Evolutionary conservation across 2,797 vertebrate genomes (phyloP), one percentile per base, ranked within the genome.

Genomic region (Ambastaia sidthimunki): DNA sequence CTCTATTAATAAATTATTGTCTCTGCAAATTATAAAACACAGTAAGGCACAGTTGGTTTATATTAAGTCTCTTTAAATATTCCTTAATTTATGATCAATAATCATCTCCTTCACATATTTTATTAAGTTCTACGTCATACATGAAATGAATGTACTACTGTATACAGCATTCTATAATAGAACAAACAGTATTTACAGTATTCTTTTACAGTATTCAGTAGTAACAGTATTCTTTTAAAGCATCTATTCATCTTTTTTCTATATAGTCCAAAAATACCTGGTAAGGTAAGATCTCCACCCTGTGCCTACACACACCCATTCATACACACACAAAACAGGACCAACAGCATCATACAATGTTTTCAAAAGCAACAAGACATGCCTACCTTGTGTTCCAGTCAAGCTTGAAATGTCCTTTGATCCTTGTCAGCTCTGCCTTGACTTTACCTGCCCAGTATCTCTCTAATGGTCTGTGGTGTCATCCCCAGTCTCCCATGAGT

Each of bases 211-310:
- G n/a, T n/a, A n/a, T n/a, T n/a, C n/a, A n/a, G n/a, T n/a, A n/a
- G n/a, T n/a, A n/a, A n/a, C 21, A 28, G 28, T 28, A 70, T 25
- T n/a, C n/a, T n/a, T n/a, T n/a, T 41, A 81, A 76, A 68, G 81
- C 60, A 66, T 37, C 15, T 59, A 57, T 76, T n/a, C 57, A 68
- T 76, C 65, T 60, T 59, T 75, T n/a, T 62, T 76, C 48, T 47
- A 41, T 66, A 59, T 59, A 48, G 50, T 69, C 69, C 34, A 71
- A 84, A 80, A 83, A 85, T 82, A 85, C 62, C 63, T 70, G 2
- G 28, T 12, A 66, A 75, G 73, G 75, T 71, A 31, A 81, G 31
- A 23, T 68, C 76, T 50, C 23, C 48, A 55, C 68, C 48, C 63
- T 73, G 23, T 55, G 48, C 44, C 31, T 54, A 25, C 71, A 77